phyloP scores from a whole-genome alignment of 2,888 invertebrate species.

The Epinotia bilunana region DNA sequence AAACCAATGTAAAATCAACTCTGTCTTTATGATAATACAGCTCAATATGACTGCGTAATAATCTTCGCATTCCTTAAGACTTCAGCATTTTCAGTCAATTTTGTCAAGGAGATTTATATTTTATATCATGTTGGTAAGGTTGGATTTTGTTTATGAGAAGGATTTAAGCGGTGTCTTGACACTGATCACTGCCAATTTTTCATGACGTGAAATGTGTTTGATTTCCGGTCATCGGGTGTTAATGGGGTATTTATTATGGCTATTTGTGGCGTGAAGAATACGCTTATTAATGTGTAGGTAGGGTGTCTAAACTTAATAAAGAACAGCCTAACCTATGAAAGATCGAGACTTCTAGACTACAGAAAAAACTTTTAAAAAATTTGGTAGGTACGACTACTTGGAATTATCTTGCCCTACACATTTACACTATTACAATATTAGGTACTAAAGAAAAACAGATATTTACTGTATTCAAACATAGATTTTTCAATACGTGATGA shows the following conservation, averaged over 20 bases:
- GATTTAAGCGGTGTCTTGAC: constrained; percentile 45
- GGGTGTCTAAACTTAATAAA: neutral
- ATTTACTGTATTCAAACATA: too few species aligned
- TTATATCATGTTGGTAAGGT: constrained; percentile 23
- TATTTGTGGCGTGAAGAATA: constrained; percentile 50
- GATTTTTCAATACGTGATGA: too few species aligned
- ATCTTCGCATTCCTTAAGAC: constrained; percentile 42
- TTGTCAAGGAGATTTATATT: constrained; percentile 39
- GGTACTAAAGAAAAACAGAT: too few species aligned
- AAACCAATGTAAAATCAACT: constrained; percentile 44
- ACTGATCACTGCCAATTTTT: constrained; percentile 68
- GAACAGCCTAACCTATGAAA: too few species aligned
- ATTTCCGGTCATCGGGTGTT: constrained; percentile 61
- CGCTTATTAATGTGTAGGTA: neutral
- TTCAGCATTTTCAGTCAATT: constrained; percentile 43
- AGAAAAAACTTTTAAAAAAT: too few species aligned
- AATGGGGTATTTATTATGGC: constrained; percentile 55
- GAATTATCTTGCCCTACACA: too few species aligned
- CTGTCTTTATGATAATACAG: constrained; percentile 36
- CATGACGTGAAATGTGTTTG: constrained; percentile 61
- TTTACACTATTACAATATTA: too few species aligned
- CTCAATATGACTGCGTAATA: constrained; percentile 16
- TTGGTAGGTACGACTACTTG: too few species aligned
- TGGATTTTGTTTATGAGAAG: constrained; percentile 25
- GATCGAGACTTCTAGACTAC: too few species aligned